Conservation (phyloP, 1,140 invertebrate species). For the Delia radicum region DNA sequence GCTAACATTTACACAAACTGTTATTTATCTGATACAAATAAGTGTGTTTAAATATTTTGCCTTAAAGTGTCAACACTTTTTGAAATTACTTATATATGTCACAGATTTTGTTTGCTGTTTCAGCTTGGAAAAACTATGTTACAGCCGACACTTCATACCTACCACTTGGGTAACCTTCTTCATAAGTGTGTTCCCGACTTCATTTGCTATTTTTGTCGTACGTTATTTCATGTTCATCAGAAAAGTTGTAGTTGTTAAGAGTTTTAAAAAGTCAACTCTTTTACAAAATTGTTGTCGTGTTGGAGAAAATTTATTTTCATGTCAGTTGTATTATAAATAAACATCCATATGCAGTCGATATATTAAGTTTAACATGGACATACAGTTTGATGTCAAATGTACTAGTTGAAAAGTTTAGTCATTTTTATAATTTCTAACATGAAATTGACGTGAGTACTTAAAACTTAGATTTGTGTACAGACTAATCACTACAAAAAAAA, state of each 20-base stretch:
- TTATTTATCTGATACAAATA: too few relatives aligned
- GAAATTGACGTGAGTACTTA: conserved; percentile 4
- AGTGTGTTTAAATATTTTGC: too few relatives aligned
- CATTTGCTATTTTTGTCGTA: background rate
- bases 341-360: background rate
- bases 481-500: too few relatives aligned
- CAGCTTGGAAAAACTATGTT: background rate
- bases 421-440: background rate
- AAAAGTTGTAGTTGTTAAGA: background rate
- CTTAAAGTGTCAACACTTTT: too few relatives aligned
- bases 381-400: background rate
- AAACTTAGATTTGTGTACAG: too few relatives aligned
- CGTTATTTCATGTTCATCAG: conserved; percentile 15
- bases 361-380: background rate
- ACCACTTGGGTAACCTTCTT: too few relatives aligned
- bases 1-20: too few relatives aligned
- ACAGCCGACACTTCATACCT: too few relatives aligned
- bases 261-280: conserved; percentile 13
- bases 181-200: too few relatives aligned
- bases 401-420: background rate
- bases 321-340: conserved; percentile 17
- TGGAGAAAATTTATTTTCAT: conserved; percentile 19
- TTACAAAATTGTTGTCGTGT: conserved; percentile 16
- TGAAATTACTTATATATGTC: too few relatives aligned
- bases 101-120: too few relatives aligned